Evolutionary conservation across 2,113 vertebrate genomes (phyloP).

Genomic region (Solenodon paradoxus): DNA sequence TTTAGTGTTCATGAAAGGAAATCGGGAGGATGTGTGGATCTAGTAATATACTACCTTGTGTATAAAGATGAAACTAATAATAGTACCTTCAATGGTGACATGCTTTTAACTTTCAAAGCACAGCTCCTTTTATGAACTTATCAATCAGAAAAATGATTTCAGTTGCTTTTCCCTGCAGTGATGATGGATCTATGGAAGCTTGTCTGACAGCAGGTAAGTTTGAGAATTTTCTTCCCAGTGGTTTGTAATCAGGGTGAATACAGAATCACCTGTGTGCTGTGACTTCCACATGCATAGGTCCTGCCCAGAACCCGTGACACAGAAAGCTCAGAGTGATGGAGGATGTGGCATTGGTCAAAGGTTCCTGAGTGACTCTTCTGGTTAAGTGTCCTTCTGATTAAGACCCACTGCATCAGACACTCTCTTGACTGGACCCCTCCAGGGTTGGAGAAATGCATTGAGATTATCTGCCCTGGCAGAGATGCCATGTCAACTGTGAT

Average conservation of each 20-base stretch:
- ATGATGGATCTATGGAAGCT: not conserved
- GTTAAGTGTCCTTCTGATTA: too few relatives aligned
- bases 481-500: not conserved
- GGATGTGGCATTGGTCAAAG: not conserved
- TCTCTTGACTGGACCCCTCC: not conserved
- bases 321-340: not conserved
- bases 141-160: not conserved
- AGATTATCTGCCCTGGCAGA: not conserved
- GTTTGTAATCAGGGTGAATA: not conserved
- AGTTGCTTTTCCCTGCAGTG: not conserved
- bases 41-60: constrained; percentile 38
- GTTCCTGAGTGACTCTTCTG: not conserved
- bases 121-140: not conserved
- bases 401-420: not conserved
- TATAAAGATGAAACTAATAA: not conserved
- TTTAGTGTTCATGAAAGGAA: constrained; percentile 41
- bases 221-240: not conserved
- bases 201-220: not conserved
- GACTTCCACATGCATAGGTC: not conserved
- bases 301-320: not conserved
- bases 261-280: not conserved
- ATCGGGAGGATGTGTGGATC: not conserved
- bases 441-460: not conserved
- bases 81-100: not conserved
- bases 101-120: constrained; percentile 24